Evolutionary conservation across 64 coral and sea anemone species (phyloP).

Genomic region (Montipora efflorescens): DNA sequence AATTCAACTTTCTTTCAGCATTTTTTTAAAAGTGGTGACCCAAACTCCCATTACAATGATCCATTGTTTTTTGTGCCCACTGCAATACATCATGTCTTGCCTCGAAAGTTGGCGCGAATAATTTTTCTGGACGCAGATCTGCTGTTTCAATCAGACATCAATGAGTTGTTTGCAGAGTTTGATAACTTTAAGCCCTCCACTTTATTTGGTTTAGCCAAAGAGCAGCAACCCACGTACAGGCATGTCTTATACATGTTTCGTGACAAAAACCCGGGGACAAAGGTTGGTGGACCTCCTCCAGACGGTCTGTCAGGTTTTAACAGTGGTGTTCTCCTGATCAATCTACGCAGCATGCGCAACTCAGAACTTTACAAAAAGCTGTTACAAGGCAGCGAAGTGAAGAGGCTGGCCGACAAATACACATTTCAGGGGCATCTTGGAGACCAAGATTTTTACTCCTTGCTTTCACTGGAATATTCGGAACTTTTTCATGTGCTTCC

Average conservation of each 20-base stretch:
- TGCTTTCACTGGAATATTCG: slow-evolving; percentile 79
- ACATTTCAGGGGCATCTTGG: slow-evolving; percentile 82
- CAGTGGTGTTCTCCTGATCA: slow-evolving; percentile 80
- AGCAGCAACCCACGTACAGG: slow-evolving; percentile 84
- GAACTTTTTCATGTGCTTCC: slow-evolving; percentile 86
- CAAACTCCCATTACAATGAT: slow-evolving; percentile 75
- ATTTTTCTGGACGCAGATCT: slow-evolving; percentile 87
- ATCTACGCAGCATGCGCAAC: slow-evolving; percentile 77
- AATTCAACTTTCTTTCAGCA: slow-evolving; percentile 49
- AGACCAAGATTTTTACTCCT: slow-evolving; percentile 94
- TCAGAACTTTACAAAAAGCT: slow-evolving; percentile 68
- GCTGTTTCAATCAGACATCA: slow-evolving; percentile 82
- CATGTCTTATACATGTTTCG: slow-evolving; percentile 79
- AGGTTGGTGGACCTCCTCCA: slow-evolving; percentile 80
- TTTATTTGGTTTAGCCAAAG: slow-evolving; percentile 82
- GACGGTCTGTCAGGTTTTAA: slow-evolving; percentile 92
- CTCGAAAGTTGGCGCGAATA: slow-evolving; percentile 46
- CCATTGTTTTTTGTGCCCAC: slow-evolving; percentile 89
- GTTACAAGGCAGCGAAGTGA: slow-evolving; percentile 42
- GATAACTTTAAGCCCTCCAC: slow-evolving; percentile 64
- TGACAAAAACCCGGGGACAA: slow-evolving; percentile 54
- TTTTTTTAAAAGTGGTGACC: slow-evolving; percentile 44
- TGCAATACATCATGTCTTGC: slow-evolving; percentile 70
- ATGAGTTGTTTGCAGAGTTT: slow-evolving; percentile 87
- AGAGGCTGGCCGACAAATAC: slow-evolving; percentile 76